Base-by-base conservation (phyloP, 2,797 vertebrate genomes). In the Eidolon dupreanum region DNA sequence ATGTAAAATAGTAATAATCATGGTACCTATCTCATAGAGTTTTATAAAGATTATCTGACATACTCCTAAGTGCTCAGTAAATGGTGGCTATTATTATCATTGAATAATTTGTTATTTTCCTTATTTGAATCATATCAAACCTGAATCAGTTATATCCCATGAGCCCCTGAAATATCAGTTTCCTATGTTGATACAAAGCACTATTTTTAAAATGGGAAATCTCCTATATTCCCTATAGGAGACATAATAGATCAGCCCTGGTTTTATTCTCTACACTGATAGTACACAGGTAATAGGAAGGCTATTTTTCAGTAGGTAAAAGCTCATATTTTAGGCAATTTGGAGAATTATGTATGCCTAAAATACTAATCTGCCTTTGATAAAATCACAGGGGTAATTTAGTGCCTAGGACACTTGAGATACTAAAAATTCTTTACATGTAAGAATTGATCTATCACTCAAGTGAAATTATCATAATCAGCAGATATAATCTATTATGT, bases 181-280 rank as follows among this genome's bases (percentile, higher is more conserved):
- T 90, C n/a, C 68, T 86, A 13, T 88, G 57, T 71, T 78, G 68
- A 94, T 91, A 82, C 33, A 87, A 90, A 95, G 46, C 78, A 13
- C 7, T 91, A 2, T 91, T 71, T 97, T 97, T 96, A 88, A 96
- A 75, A 78, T 24, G 63, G 57, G 16, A 90, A 88, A 74, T 78
- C 55, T 90, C 57, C 51, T 90, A 3, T 86, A 43, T 88, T 96
- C 43, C 33, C 43, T 49, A 17, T n/a, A 59, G 74, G 68, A 77
- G 38, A 70, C 10, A 22, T 79, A 94, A 68, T 85, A 86, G 38
- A 70, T 71, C 31, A 91, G n/a, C 49, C 31, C 36, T 43, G 41
- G 57, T 82, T 94, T 94, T 79, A 75, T 73, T 95, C 63, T 74
- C 24, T 88, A 9, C 43, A 49, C 46, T 79, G 78, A 90, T 46